Conservation (phyloP, 2,888 invertebrate genomes). For the Drosophila tripunctata region DNA sequence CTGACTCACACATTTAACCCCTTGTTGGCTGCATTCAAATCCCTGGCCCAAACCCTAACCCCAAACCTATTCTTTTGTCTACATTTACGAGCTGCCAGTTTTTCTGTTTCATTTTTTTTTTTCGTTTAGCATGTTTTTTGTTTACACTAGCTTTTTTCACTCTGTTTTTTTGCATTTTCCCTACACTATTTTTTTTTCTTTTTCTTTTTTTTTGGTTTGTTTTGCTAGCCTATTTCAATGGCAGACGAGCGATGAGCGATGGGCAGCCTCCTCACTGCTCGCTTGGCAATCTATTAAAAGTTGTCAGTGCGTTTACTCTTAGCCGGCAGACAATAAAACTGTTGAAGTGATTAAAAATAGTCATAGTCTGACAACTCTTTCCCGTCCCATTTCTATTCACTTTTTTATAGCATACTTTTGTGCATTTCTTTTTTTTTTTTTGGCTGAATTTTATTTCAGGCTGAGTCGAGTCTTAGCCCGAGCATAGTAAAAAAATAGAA, state of each 20-base stretch:
- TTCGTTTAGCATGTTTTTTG: slow-evolving; percentile 1
- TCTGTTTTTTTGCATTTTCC: not conserved
- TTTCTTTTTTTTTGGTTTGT: slow-evolving; percentile 20
- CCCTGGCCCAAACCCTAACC: slow-evolving; percentile 7
- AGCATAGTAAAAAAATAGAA: slow-evolving; percentile 2
- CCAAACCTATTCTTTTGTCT: slow-evolving; percentile 21
- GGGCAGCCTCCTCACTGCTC: not conserved
- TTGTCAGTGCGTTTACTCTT: slow-evolving; percentile 67
- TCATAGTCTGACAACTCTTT: slow-evolving; percentile 19
- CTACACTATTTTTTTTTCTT: not conserved
- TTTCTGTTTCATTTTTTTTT: not conserved
- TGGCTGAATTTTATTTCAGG: slow-evolving; percentile 14
- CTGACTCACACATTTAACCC: slow-evolving; percentile 74
- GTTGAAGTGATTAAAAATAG: slow-evolving; percentile 79
- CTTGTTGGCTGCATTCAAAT: slow-evolving; percentile 52
- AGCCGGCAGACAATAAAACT: slow-evolving; percentile 70
- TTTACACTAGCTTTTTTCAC: slow-evolving; percentile 12
- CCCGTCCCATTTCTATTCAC: not conserved
- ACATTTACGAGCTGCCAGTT: slow-evolving; percentile 6
- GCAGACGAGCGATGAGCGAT: slow-evolving; percentile 35
- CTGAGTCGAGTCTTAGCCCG: slow-evolving; percentile 13
- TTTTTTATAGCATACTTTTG: slow-evolving; percentile 48
- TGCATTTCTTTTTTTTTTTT: slow-evolving; percentile 46
- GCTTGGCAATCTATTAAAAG: slow-evolving; percentile 74
- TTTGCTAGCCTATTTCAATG: slow-evolving; percentile 48